Conservation (phyloP, 2,113 vertebrate species). For the Seriola aureovittata region DNA sequence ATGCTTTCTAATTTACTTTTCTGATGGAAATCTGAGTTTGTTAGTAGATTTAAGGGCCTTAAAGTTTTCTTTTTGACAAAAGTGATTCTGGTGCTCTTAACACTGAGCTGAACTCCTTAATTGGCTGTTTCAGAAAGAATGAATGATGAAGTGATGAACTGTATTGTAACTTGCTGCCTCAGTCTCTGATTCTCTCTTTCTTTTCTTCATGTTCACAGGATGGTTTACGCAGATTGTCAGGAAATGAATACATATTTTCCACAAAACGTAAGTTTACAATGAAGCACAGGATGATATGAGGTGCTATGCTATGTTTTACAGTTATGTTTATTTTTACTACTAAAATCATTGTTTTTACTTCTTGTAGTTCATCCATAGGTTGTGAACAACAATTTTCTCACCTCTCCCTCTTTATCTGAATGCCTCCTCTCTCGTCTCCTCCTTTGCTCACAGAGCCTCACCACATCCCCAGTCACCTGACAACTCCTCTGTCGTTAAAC, state of each 20-base stretch:
- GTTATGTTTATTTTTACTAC: neutral
- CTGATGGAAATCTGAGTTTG: neutral
- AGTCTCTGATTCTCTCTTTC: slow-evolving; percentile 16
- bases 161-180: neutral
- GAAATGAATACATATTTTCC: slow-evolving; percentile 93
- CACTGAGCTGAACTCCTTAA: neutral
- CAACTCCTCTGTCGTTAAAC: slow-evolving; percentile 87
- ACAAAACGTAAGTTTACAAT: slow-evolving; percentile 90
- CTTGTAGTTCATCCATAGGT: neutral
- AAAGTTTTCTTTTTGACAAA: too few species aligned
- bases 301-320: neutral
- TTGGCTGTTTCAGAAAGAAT: neutral
- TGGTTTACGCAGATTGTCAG: slow-evolving; percentile 93
- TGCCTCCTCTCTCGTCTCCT: slow-evolving; percentile 3
- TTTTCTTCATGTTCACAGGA: slow-evolving; percentile 83
- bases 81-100: neutral
- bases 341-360: neutral
- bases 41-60: too few species aligned
- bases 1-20: neutral
- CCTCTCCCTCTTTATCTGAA: slow-evolving; percentile 8
- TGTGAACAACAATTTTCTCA: neutral
- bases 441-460: slow-evolving; percentile 84
- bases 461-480: slow-evolving; percentile 85
- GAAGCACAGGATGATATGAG: neutral
- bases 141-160: neutral